phyloP scores from a whole-genome alignment of 2,113 vertebrate species.

The Parotia lawesii region DNA sequence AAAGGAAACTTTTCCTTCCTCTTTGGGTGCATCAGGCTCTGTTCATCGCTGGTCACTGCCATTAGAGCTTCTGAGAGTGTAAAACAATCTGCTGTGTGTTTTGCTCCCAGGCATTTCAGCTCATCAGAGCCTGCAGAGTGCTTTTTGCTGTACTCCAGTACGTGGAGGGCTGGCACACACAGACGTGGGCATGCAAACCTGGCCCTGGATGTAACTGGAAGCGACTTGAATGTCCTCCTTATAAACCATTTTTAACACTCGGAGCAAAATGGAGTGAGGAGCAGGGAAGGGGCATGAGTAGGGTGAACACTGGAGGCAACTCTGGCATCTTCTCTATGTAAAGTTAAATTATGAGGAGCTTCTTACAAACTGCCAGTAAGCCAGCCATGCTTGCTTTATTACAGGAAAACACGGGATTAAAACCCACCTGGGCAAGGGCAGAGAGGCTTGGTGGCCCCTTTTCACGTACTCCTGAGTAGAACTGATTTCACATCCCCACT shows the following conservation, averaged over 20 bases:
- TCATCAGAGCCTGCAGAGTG: constrained; percentile 15
- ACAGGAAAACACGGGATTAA: background rate
- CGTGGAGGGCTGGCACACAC: background rate
- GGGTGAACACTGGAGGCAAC: background rate
- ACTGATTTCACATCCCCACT: background rate
- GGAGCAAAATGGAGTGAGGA: background rate
- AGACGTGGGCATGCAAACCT: background rate
- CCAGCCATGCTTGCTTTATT: background rate
- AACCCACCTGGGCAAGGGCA: background rate
- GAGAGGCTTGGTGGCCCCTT: background rate
- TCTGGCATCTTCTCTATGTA: background rate
- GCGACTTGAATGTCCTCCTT: background rate
- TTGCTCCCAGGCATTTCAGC: constrained; percentile 41
- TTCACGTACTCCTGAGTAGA: background rate
- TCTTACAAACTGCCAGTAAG: background rate
- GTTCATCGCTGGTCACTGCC: background rate
- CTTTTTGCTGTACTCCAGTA: constrained; percentile 12
- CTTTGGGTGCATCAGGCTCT: background rate
- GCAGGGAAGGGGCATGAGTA: background rate
- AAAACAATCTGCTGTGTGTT: constrained; percentile 9
- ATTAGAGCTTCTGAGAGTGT: background rate
- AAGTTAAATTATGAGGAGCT: background rate
- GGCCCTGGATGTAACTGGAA: background rate
- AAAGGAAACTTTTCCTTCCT: background rate
- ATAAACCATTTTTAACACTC: background rate